Conservation (phyloP, 1,140 invertebrate species). For the Cyphomyrmex costatus region DNA sequence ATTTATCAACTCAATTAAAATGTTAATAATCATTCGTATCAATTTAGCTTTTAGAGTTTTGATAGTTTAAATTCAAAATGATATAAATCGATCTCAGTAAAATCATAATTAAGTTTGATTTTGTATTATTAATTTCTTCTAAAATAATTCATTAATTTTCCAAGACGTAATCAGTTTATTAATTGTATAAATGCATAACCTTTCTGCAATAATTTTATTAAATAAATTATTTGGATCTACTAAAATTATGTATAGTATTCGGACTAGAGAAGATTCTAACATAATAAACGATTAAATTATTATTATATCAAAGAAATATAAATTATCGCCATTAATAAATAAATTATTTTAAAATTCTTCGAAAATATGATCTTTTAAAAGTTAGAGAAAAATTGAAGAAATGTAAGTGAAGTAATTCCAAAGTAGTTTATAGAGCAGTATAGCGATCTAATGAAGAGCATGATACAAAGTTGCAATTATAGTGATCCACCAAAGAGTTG, state of each 20-base stretch:
- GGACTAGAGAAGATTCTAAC: neutral
- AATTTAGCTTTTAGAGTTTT: slow-evolving; percentile 5
- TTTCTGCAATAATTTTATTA: neutral
- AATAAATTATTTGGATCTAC: neutral
- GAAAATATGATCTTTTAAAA: neutral
- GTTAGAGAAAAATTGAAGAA: neutral
- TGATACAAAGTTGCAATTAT: neutral
- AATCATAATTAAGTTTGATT: neutral
- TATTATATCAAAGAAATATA: neutral
- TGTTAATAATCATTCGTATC: slow-evolving; percentile 26
- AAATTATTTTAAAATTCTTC: neutral
- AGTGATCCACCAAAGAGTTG: slow-evolving; percentile 5
- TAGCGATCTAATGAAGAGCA: neutral
- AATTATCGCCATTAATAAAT: neutral
- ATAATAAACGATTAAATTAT: neutral
- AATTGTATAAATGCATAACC: neutral
- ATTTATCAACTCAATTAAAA: slow-evolving; percentile 2
- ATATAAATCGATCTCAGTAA: neutral
- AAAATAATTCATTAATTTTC: neutral
- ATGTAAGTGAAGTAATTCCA: neutral
- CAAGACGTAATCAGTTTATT: neutral
- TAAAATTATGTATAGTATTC: neutral
- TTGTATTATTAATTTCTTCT: neutral
- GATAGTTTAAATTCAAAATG: neutral
- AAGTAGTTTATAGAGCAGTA: neutral